These are phyloP conservation scores for Embidobia sp. DNA, from an alignment of 2,888 invertebrate genomes.

Conservation along the genomic window DNA sequence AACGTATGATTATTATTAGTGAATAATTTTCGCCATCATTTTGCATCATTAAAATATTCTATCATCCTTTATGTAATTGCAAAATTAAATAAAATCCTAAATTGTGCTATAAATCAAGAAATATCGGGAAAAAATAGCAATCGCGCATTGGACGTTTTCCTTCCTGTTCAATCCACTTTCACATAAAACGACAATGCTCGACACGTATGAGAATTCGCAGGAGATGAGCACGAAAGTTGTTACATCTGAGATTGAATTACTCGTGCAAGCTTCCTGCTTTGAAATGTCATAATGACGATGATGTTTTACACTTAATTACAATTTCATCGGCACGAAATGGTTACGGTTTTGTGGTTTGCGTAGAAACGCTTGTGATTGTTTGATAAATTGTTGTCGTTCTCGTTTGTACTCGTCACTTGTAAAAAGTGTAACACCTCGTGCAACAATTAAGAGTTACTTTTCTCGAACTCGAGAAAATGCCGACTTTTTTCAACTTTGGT, in stretches of 20 bases:
- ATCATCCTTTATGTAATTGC: no score
- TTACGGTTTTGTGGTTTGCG: not conserved
- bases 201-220: slow-evolving; percentile 50
- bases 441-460: no score
- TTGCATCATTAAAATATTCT: no score
- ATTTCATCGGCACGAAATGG: not conserved
- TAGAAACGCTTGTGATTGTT: not conserved
- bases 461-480: no score
- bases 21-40: no score
- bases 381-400: not conserved
- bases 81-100: no score
- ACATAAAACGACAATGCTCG: slow-evolving; percentile 51
- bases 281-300: slow-evolving; percentile 31
- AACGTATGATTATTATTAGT: no score
- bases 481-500: no score
- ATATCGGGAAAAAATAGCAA: slow-evolving; percentile 18
- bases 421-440: no score
- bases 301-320: slow-evolving; percentile 3
- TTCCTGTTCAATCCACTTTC: slow-evolving; percentile 56
- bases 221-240: slow-evolving; percentile 69
- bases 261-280: slow-evolving; percentile 54
- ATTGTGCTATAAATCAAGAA: slow-evolving; percentile 17
- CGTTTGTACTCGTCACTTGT: not conserved
- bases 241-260: slow-evolving; percentile 66
- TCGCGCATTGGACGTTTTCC: slow-evolving; percentile 26